Conservation (phyloP, 2,888 invertebrate species). For the Nephrocerus scutellatus region DNA sequence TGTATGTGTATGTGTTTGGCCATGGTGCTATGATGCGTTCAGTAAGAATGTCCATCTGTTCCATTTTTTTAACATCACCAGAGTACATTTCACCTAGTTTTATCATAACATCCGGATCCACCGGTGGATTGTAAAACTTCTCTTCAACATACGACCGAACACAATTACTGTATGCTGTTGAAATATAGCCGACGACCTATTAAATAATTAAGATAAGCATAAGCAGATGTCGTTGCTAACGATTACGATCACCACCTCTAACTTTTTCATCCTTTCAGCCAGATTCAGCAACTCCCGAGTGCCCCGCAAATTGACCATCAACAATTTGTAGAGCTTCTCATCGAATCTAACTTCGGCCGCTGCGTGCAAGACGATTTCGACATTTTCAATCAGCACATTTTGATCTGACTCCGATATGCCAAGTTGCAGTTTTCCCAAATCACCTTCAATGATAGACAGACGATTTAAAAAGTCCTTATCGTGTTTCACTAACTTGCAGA, state of each 20-base stretch:
- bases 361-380: slow-evolving; percentile 29
- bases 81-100: slow-evolving; percentile 19
- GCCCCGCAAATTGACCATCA: slow-evolving; percentile 28
- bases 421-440: slow-evolving; percentile 21
- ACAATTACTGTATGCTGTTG: slow-evolving; percentile 30
- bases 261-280: slow-evolving; percentile 23
- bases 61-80: slow-evolving; percentile 11
- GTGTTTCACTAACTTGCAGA: slow-evolving; percentile 14
- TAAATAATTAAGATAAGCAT: neutral
- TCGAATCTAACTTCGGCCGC: slow-evolving; percentile 32
- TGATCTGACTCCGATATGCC: slow-evolving; percentile 23
- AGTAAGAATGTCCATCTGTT: slow-evolving; percentile 19
- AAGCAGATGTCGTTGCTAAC: too few relatives aligned
- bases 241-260: too few relatives aligned
- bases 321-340: slow-evolving; percentile 23
- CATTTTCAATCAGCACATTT: slow-evolving; percentile 23
- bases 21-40: slow-evolving; percentile 27
- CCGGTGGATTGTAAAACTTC: slow-evolving; percentile 26
- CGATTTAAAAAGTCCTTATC: slow-evolving; percentile 23
- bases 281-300: slow-evolving; percentile 28
- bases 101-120: slow-evolving; percentile 28
- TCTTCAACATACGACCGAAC: slow-evolving; percentile 21
- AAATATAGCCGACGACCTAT: slow-evolving; percentile 29
- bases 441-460: slow-evolving; percentile 28
- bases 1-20: slow-evolving; percentile 31